Conservation (phyloP, 1,140 invertebrate species). For the Neelides sp. region DNA sequence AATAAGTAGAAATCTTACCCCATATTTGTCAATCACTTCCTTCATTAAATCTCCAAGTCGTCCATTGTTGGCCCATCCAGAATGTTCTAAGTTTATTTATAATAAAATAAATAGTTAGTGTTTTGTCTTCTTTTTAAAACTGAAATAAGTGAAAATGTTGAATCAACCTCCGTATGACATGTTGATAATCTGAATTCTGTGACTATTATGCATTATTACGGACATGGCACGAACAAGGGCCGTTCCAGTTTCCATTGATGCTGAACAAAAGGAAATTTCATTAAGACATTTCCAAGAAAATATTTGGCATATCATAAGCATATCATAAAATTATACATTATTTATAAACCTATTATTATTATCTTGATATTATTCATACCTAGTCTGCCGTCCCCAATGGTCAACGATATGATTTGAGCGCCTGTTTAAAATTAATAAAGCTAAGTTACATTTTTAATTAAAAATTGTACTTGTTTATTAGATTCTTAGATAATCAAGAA, state of each 20-base stretch:
- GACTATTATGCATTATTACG: constrained; percentile 57
- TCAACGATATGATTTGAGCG: constrained; percentile 85
- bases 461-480: neutral
- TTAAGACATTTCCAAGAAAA: constrained; percentile 7
- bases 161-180: constrained; percentile 77
- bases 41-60: constrained; percentile 43
- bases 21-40: constrained; percentile 83
- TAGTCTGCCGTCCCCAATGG: constrained; percentile 48
- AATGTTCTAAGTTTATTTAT: constrained; percentile 59
- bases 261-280: too few relatives aligned
- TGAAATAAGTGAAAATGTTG: too few relatives aligned
- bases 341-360: too few relatives aligned
- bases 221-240: constrained; percentile 81
- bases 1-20: too few relatives aligned
- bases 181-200: constrained; percentile 75
- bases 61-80: constrained; percentile 52
- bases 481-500: too few relatives aligned
- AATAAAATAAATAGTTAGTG: too few relatives aligned
- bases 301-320: too few relatives aligned
- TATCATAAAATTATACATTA: too few relatives aligned
- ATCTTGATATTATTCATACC: too few relatives aligned
- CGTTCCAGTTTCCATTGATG: constrained; percentile 95
- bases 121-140: too few relatives aligned
- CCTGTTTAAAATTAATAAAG: constrained; percentile 41
- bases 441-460: neutral